Conservation (phyloP, 2,888 invertebrate genomes). For the Lydus trimaculatus region DNA sequence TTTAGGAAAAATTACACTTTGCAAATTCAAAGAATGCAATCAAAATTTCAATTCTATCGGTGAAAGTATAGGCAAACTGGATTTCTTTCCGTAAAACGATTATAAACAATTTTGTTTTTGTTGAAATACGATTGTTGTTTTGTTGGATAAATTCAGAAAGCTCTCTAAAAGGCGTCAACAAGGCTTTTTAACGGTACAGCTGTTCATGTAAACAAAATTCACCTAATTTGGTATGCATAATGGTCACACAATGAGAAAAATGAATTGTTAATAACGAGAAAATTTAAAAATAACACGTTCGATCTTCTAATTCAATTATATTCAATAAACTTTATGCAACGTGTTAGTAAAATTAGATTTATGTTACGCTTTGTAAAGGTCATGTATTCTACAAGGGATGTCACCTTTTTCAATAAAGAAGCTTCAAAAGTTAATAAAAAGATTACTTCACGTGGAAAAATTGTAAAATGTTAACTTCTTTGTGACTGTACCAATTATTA, state of each 20-base stretch:
- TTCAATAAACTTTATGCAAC: neutral
- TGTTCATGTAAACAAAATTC: no score
- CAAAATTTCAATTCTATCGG: neutral
- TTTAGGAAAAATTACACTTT: neutral
- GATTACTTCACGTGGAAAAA: neutral
- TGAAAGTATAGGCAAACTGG: neutral
- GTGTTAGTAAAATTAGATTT: no score
- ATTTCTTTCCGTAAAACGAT: neutral
- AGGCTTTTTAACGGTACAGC: no score
- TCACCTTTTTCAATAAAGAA: neutral
- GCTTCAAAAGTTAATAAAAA: neutral
- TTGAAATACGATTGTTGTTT: neutral
- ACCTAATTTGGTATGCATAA: no score
- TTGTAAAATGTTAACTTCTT: neutral
- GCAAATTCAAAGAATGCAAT: neutral
- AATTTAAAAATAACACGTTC: no score
- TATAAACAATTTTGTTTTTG: neutral
- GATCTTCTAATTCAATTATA: neutral
- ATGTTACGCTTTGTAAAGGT: no score
- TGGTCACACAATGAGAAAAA: no score
- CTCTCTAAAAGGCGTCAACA: no score
- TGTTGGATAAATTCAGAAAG: neutral
- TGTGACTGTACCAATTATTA: neutral
- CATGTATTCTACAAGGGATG: no score
- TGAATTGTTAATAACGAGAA: no score